Conservation (phyloP, 2,888 invertebrate genomes). For the Andrena dorsata region DNA sequence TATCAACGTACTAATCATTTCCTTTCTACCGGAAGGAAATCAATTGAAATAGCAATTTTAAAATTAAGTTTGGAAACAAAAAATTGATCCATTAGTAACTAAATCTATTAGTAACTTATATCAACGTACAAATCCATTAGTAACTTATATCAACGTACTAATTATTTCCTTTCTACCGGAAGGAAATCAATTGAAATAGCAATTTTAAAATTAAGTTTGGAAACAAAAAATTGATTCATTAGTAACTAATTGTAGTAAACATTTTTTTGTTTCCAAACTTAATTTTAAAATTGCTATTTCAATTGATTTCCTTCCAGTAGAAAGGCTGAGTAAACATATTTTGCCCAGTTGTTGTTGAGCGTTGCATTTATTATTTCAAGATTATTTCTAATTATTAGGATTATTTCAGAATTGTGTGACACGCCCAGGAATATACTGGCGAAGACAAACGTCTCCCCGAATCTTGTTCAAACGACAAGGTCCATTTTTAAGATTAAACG, state of each 20-base stretch:
- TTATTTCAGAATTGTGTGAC: not conserved
- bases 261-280: not conserved
- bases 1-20: not conserved
- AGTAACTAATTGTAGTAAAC: too few species aligned
- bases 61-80: not conserved
- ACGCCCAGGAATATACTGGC: not conserved
- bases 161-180: too few species aligned
- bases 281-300: not conserved
- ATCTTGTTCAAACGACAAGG: not conserved
- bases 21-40: not conserved
- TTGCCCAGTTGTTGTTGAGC: too few species aligned
- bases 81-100: too few species aligned
- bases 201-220: not conserved
- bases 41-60: not conserved
- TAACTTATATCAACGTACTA: too few species aligned
- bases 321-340: not conserved
- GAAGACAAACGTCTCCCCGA: not conserved
- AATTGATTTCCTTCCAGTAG: not conserved
- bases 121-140: too few species aligned
- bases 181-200: not conserved
- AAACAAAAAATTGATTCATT: too few species aligned
- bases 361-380: not conserved
- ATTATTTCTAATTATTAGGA: not conserved
- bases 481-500: not conserved
- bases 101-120: too few species aligned